Evolutionary conservation across 2,113 vertebrate genomes (phyloP).

Genomic region (Rhinoptilus africanus): DNA sequence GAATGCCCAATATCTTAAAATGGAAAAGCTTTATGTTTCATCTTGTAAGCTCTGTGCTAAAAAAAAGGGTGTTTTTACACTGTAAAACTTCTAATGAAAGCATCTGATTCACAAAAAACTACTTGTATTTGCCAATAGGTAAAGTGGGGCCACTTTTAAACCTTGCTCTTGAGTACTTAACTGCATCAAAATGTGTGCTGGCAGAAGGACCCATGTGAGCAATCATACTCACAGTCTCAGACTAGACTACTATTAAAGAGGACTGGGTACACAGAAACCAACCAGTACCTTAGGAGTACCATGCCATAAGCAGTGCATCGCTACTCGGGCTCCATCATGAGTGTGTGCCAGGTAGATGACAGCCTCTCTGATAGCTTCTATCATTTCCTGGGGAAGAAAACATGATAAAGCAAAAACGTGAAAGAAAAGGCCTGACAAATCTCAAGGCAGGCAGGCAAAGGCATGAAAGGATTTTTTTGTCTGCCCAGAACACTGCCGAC

Average conservation of each 20-base stretch:
- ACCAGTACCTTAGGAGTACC: slow-evolving; percentile 88
- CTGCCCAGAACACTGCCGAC: not conserved
- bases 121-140: not conserved
- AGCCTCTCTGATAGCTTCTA: slow-evolving; percentile 91
- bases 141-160: not conserved
- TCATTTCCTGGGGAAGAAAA: slow-evolving; percentile 84
- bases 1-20: not conserved
- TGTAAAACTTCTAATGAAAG: not conserved
- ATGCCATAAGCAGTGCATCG: slow-evolving; percentile 95
- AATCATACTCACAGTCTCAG: not conserved
- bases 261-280: not conserved
- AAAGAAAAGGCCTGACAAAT: not conserved
- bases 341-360: slow-evolving; percentile 95
- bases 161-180: not conserved
- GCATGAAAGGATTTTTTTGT: not conserved
- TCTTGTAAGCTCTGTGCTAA: not conserved
- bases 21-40: not conserved
- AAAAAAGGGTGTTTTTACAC: not conserved
- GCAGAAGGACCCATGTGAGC: not conserved
- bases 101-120: not conserved
- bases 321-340: slow-evolving; percentile 91
- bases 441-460: fast-evolving
- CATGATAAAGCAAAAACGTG: not conserved
- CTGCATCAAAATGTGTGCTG: not conserved
- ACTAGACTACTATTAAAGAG: not conserved